Evolutionary conservation across 2,888 invertebrate genomes (phyloP).

Genomic region (Eledona agricola): DNA sequence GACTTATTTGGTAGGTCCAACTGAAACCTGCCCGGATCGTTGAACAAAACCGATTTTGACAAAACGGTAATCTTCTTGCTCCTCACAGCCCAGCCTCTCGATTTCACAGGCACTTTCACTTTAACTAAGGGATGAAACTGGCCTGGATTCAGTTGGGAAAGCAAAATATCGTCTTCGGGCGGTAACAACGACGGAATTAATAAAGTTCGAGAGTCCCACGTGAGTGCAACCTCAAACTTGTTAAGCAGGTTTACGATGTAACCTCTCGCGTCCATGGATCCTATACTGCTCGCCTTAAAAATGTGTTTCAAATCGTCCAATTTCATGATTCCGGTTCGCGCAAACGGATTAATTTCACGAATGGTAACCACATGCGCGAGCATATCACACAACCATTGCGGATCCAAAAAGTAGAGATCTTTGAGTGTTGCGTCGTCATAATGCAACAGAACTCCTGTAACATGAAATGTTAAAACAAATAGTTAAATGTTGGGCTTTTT

Average conservation of each 20-base stretch:
- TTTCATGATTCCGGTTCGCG: conserved; percentile 91
- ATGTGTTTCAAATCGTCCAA: conserved; percentile 90
- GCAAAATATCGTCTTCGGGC: conserved; percentile 72
- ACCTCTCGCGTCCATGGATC: conserved; percentile 74
- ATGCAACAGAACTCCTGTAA: conserved; percentile 85
- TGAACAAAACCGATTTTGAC: conserved; percentile 62
- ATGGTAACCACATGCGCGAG: conserved; percentile 96
- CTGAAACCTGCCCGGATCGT: conserved; percentile 57
- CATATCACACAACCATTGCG: conserved; percentile 99
- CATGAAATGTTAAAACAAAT: conserved; percentile 10
- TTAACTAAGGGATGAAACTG: conserved; percentile 61
- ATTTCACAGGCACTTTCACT: conserved; percentile 69
- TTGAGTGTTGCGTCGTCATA: conserved; percentile 94
- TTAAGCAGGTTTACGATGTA: conserved; percentile 91
- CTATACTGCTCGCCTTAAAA: conserved; percentile 87
- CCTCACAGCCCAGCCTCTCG: conserved; percentile 73
- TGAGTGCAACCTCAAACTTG: conserved; percentile 97
- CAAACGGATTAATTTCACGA: conserved; percentile 96
- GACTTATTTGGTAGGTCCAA: conserved; percentile 55
- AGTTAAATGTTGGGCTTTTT: conserved; percentile 6
- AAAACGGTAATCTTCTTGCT: conserved; percentile 68
- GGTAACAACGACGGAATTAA: conserved; percentile 94
- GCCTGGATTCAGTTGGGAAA: conserved; percentile 61
- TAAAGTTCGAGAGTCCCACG: conserved; percentile 91
- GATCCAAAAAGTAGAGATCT: conserved; percentile 95